Conservation (phyloP, 2,113 vertebrate genomes). For the Vicugna pacos region DNA sequence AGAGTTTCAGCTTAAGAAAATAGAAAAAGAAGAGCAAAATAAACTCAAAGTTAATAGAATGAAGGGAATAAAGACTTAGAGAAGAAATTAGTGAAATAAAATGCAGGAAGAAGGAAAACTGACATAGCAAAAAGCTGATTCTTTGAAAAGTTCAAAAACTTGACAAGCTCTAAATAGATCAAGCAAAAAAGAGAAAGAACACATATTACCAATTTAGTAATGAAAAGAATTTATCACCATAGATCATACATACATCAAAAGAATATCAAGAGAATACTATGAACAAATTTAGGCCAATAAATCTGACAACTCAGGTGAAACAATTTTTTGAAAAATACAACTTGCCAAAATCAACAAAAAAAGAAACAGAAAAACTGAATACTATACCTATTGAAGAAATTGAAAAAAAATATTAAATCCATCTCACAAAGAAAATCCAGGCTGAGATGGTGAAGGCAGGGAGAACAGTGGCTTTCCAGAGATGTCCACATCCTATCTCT, state of each 20-base stretch:
- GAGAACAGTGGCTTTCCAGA: not conserved
- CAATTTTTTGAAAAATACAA: not conserved
- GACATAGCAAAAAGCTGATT: not conserved
- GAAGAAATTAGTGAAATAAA: slow-evolving; percentile 46
- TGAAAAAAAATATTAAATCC: not conserved
- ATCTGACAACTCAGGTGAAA: slow-evolving; percentile 35
- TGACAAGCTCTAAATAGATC: not conserved
- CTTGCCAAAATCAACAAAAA: slow-evolving; percentile 16
- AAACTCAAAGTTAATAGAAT: not conserved
- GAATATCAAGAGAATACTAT: not conserved
- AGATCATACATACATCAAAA: not conserved
- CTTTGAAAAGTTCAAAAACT: slow-evolving; percentile 42
- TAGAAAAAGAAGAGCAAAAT: not conserved
- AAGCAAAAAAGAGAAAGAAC: not conserved
- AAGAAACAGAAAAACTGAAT: slow-evolving; percentile 24
- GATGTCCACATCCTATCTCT: not conserved
- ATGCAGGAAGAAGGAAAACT: not conserved
- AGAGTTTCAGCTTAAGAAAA: slow-evolving; percentile 12
- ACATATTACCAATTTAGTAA: not conserved
- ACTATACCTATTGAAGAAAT: not conserved
- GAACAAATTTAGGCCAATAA: not conserved
- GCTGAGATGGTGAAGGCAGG: not conserved
- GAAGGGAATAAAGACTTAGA: not conserved
- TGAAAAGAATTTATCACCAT: not conserved
- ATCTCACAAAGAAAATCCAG: not conserved